phyloP scores from a whole-genome alignment of 2,797 vertebrate species.

The Pygocentrus nattereri region DNA sequence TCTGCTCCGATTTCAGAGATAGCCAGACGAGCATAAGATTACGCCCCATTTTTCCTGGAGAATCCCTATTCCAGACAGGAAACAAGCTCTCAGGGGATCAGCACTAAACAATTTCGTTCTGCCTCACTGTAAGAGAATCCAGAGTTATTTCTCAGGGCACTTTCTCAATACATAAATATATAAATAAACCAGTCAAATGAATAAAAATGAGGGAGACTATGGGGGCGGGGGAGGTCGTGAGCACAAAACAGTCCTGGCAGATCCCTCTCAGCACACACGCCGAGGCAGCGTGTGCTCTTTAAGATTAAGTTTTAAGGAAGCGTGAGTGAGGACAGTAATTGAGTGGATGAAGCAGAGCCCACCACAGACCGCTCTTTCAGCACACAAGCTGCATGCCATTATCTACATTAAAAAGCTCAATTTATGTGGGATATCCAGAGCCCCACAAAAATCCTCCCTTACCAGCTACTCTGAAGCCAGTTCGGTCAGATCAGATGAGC shows the following conservation, averaged over 20 bases:
- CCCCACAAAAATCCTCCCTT: constrained; percentile 19
- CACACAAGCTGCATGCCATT: constrained; percentile 35
- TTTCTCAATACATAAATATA: constrained; percentile 44
- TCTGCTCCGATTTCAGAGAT: constrained; percentile 32
- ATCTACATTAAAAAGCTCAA: constrained; percentile 50
- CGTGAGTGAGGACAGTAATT: constrained; percentile 41
- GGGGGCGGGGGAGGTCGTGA: not conserved
- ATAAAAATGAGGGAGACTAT: constrained; percentile 8
- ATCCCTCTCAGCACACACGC: constrained; percentile 4
- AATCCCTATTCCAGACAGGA: constrained; percentile 48
- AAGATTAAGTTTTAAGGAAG: constrained; percentile 35
- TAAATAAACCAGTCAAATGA: constrained; percentile 40
- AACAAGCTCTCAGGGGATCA: constrained; percentile 36
- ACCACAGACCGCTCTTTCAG: constrained; percentile 12
- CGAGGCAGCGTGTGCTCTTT: constrained; percentile 30
- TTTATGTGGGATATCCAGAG: constrained; percentile 27
- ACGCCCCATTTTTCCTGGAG: constrained; percentile 24
- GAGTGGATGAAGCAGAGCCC: constrained; percentile 36
- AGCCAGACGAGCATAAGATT: constrained; percentile 11
- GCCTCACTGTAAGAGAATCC: constrained; percentile 42
- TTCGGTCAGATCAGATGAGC: constrained; percentile 30
- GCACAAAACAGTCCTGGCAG: constrained; percentile 3
- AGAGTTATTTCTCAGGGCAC: constrained; percentile 45
- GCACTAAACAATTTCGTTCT: constrained; percentile 45
- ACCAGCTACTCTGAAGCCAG: constrained; percentile 11